These are phyloP conservation scores for Lethocerus indicus DNA, from an alignment of 1,140 invertebrate species.

Conservation along the genomic window DNA sequence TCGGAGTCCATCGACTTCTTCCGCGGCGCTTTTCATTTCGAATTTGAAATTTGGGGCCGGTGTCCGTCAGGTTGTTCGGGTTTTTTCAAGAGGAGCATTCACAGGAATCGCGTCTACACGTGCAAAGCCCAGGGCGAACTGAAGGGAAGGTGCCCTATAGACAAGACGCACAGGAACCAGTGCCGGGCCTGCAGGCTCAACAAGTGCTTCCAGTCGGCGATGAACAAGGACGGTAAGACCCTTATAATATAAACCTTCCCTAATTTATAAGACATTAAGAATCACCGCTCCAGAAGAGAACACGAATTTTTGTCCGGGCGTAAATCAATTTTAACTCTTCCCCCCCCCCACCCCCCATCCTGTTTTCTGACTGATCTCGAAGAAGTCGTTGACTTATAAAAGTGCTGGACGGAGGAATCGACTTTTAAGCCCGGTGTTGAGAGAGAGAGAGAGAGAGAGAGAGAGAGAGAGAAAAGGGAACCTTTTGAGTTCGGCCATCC, in stretches of 20 bases:
- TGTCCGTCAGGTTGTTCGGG: slow-evolving; percentile 75
- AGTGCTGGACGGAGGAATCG: not conserved
- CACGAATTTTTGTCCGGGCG: too few relatives aligned
- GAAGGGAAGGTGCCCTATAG: slow-evolving; percentile 86
- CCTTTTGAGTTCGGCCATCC: not conserved
- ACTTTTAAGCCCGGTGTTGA: not conserved
- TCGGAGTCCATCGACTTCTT: too few relatives aligned
- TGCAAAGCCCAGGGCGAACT: slow-evolving; percentile 87
- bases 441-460: too few relatives aligned
- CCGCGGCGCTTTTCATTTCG: slow-evolving; percentile 1
- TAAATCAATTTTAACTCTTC: too few relatives aligned
- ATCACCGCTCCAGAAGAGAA: too few relatives aligned
- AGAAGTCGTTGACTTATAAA: not conserved
- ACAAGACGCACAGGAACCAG: slow-evolving; percentile 94
- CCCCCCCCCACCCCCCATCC: not conserved
- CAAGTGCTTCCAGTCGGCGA: slow-evolving; percentile 92
- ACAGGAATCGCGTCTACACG: slow-evolving; percentile 86
- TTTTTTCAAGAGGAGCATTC: slow-evolving; percentile 94
- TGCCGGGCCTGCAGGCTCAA: slow-evolving; percentile 89
- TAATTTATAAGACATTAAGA: not conserved
- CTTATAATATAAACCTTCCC: not conserved
- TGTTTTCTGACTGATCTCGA: not conserved
- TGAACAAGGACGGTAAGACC: slow-evolving; percentile 96
- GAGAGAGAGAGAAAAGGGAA: not conserved
- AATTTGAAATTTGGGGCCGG: not conserved